Percentiles rank a stretch among this genome's conserved stretches.
phyloP scores from a whole-genome alignment of 1,140 invertebrate species.

The Drosophila bocqueti region DNA sequence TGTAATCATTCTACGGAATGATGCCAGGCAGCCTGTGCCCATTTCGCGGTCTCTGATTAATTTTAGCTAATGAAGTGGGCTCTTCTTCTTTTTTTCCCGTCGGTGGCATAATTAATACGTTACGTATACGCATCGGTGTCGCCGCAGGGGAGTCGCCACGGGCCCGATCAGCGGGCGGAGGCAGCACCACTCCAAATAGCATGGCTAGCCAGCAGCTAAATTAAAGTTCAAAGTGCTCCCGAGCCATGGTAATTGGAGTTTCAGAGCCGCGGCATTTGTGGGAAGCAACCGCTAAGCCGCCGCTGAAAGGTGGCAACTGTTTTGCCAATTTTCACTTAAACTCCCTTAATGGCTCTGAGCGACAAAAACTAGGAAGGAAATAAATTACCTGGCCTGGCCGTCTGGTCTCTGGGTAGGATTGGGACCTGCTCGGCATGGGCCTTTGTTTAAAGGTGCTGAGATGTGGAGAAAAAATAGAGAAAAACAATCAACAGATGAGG shows the following conservation, averaged over 20 bases:
- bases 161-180: constrained; percentile 38
- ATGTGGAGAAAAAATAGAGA: constrained; percentile 7
- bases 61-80: constrained; percentile 61
- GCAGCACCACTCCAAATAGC: constrained; percentile 1
- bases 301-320: constrained; percentile 67
- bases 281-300: constrained; percentile 40
- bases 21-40: constrained; percentile 50
- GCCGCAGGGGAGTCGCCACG: constrained; percentile 63
- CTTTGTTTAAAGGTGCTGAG: constrained; percentile 26
- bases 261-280: constrained; percentile 41
- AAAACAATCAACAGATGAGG: not conserved
- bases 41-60: constrained; percentile 62
- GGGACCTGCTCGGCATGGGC: constrained; percentile 40
- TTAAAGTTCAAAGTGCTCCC: constrained; percentile 76
- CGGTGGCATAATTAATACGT: constrained; percentile 74
- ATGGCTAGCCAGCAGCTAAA: constrained; percentile 37
- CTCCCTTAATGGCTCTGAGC: constrained; percentile 71
- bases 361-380: constrained; percentile 80
- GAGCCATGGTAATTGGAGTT: constrained; percentile 63
- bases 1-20: constrained; percentile 24
- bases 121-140: constrained; percentile 75
- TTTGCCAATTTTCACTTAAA: constrained; percentile 67
- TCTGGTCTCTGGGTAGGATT: constrained; percentile 26
- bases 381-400: constrained; percentile 61
- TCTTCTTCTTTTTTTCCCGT: constrained; percentile 17